Percentiles rank a stretch among this genome's conserved stretches.
These are phyloP conservation scores for Pseudopipra pipra DNA, from an alignment of 2,113 vertebrate species.

Conservation along the genomic window DNA sequence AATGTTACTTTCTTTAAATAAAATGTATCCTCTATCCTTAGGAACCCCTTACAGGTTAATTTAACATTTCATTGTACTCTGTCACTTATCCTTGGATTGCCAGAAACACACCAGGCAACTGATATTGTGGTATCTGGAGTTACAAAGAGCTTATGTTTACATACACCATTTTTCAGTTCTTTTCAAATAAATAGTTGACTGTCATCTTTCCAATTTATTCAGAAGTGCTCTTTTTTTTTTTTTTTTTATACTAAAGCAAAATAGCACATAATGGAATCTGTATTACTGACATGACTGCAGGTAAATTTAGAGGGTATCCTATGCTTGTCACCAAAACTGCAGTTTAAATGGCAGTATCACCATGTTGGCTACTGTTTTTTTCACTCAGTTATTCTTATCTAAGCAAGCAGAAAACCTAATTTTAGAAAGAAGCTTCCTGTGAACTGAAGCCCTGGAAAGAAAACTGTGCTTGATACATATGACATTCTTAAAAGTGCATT, in stretches of 20 bases:
- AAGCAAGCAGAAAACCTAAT: not conserved
- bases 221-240: slow-evolving; percentile 9
- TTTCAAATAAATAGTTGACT: not conserved
- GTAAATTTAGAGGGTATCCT: not conserved
- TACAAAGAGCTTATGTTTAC: slow-evolving; percentile 66
- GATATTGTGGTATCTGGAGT: not conserved
- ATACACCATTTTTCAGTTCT: not conserved
- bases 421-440: not conserved
- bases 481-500: not conserved
- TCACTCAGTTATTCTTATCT: not conserved
- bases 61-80: slow-evolving; percentile 67
- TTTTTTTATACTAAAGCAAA: not conserved
- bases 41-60: slow-evolving; percentile 33
- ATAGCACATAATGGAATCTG: not conserved
- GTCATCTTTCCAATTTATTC: slow-evolving; percentile 41
- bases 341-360: not conserved
- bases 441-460: not conserved
- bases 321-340: not conserved
- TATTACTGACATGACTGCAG: not conserved
- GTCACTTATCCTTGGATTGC: slow-evolving; percentile 29
- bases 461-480: not conserved
- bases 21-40: slow-evolving; percentile 76
- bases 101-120: not conserved
- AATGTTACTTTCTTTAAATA: slow-evolving; percentile 79
- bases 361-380: not conserved